Evolutionary conservation across 2,888 invertebrate species (phyloP), one percentile per base, ranked within the genome.

Genomic region (Zygothrica quintamaculata): DNA sequence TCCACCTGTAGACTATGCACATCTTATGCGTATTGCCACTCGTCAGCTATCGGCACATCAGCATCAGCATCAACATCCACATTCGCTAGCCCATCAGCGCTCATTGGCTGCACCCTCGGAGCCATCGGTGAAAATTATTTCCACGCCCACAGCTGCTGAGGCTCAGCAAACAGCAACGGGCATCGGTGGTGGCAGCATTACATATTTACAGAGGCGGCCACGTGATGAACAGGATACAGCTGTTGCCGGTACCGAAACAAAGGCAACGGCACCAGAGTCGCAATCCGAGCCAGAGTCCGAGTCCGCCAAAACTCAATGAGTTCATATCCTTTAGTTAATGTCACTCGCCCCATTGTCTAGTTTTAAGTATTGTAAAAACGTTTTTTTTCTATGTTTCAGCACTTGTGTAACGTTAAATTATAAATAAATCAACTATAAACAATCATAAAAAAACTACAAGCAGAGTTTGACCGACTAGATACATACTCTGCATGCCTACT

Each of bases 181-280:
- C 11, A 69, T 84, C 15, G 89, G 81, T 7, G 88, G 88, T 18
- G 88, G 87, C 16, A 85, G 87, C 36, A 60, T 89, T 77, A 66
- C 79, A 6, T 84, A 86, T 46, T 66, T 76, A 50, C 84, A 84
- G 50, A 84, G 90, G 25, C 80, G 82, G 57, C 89, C 90, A 1
- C 79, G 90, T 0, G 88, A 90, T 18, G 89, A 90, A 33, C 85
- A 82, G 59, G 89, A 90, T 42, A 88, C 89, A n/a, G 82, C 77
- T 15, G 80, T 89, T 5, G 77, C 88, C 31, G 89, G 88, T 34
- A 80, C 71, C 26, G 81, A 84, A 55, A 64, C 72, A 31, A 84
- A 81, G 68, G 79, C 80, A 39, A 68, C 69, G 40, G 51, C 65
- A 8, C 59, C 44, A 11, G 26, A 73, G 53, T 16, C 74, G 1